These are phyloP conservation scores for Cheirogaleus medius DNA, from an alignment of 2,113 vertebrate species.

Conservation along the genomic window DNA sequence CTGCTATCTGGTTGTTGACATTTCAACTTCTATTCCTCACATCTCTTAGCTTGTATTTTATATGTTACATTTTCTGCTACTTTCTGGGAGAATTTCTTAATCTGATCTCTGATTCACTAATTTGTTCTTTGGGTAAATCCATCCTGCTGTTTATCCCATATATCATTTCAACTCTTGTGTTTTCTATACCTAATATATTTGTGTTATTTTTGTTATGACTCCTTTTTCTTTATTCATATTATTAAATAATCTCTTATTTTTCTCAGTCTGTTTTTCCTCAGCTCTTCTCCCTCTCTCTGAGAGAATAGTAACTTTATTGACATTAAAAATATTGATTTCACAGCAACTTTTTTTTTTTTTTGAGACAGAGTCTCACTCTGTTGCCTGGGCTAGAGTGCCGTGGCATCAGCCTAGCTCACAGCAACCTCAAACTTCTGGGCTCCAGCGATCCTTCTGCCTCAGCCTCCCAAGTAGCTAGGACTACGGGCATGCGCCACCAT, in stretches of 20 bases:
- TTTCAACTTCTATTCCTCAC: background rate
- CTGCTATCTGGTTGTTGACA: background rate
- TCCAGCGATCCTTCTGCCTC: too few species aligned
- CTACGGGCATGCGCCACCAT: too few species aligned
- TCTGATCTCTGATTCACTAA: background rate
- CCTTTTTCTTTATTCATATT: slow-evolving; percentile 24
- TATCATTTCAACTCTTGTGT: background rate
- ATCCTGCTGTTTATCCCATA: background rate
- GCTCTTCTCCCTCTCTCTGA: background rate
- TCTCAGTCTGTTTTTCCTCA: background rate
- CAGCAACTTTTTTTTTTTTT: background rate
- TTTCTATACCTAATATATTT: background rate
- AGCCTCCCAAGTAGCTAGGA: too few species aligned
- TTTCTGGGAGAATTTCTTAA: background rate
- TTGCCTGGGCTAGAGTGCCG: too few species aligned
- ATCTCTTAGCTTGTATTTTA: background rate
- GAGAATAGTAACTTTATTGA: slow-evolving; percentile 27
- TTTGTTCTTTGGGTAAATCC: background rate
- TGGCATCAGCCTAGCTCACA: too few species aligned
- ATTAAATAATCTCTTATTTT: background rate
- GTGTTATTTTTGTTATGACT: background rate
- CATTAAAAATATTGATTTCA: slow-evolving; percentile 24
- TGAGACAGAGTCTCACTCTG: too few species aligned
- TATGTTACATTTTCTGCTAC: background rate
- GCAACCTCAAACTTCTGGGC: too few species aligned